Base-by-base conservation (phyloP, 2,888 invertebrate genomes). In the Papilio protenor region DNA sequence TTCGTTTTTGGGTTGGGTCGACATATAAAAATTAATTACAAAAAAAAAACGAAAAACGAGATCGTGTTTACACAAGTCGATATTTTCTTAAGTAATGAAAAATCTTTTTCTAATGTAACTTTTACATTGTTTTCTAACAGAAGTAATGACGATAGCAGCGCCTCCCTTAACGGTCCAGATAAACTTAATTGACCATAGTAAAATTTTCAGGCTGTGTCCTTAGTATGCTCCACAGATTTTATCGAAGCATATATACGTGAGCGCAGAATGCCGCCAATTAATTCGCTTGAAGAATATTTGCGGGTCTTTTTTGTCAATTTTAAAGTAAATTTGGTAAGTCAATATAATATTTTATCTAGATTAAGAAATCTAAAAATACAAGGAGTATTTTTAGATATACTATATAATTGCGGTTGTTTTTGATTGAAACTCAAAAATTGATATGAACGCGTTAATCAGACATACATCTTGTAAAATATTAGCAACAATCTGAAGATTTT, bases 151-250 rank as follows among this genome's bases (percentile, higher is more conserved):
- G 14, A 47, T 47, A 47, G 6, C 8, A 47, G 12, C 12, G 8
- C 12, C 47, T 47, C 12, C 12, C 47, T 11, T 47, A 47, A 11
- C 47, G 11, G 47, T 12, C 47, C 2, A 47, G 59, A 3, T 59
- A 59, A 23, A 8, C 12, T 59, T 59, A 10, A 21, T 12, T 59
- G 21, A 59, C 52, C 6, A 18, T n/a, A 55, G 4, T n/a, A 18
- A 59, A 6, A 59, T 59, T 73, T 73, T 73, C 61, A 73, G 73
- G 61, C 61, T 6, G n/a, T 73, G 11, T 61, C 73, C 23, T 61
- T 73, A 16, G 61, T 73, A 45, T 73, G 73, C 59, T 45, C 40
- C 11, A 23, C 73, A 14, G 57, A 73, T 23, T 23, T 14, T n/a
- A 45, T 73, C 8, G 45, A 57, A 61, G 23, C n/a, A 59, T 73